Percentiles rank a stretch among this genome's conserved stretches.
phyloP scores from a whole-genome alignment of 2,888 invertebrate genomes.

The Meiosimyza platycephala region DNA sequence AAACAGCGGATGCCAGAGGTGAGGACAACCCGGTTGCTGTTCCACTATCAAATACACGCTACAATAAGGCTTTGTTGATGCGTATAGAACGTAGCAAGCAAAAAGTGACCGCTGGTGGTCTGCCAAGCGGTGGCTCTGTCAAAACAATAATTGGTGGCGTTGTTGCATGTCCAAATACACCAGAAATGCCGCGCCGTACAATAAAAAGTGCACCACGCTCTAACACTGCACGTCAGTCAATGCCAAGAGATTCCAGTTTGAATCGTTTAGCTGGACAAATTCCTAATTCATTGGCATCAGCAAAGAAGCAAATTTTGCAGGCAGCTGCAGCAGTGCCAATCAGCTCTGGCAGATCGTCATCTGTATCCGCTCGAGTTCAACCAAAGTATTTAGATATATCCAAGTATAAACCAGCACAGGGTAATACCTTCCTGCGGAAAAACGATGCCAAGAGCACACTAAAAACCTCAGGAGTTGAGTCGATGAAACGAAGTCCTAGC shows the following conservation, averaged over 20 bases:
- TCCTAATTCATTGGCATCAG: constrained; percentile 65
- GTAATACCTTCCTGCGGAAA: constrained; percentile 68
- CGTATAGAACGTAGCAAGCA: constrained; percentile 69
- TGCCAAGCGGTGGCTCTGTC: constrained; percentile 27
- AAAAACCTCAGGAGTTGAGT: constrained; percentile 52
- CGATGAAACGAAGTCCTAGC: constrained; percentile 66
- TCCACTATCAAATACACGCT: constrained; percentile 71
- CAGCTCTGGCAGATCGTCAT: constrained; percentile 39
- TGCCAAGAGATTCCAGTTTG: constrained; percentile 66
- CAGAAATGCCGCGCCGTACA: constrained; percentile 69
- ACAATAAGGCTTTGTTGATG: constrained; percentile 80
- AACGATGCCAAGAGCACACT: constrained; percentile 70
- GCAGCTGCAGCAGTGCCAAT: constrained; percentile 54
- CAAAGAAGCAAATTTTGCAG: constrained; percentile 65
- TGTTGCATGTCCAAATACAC: constrained; percentile 70
- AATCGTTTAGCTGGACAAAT: constrained; percentile 65
- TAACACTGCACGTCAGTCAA: constrained; percentile 61
- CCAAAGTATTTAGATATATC: constrained; percentile 74
- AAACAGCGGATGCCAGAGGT: constrained; percentile 50
- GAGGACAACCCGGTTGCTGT: constrained; percentile 22
- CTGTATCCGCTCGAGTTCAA: constrained; percentile 57
- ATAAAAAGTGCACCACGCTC: constrained; percentile 58
- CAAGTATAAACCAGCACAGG: constrained; percentile 71
- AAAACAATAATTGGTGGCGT: constrained; percentile 43
- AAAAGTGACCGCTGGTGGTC: constrained; percentile 53